phyloP scores from a whole-genome alignment of 2,113 vertebrate species.

The Xiphophorus maculatus region DNA sequence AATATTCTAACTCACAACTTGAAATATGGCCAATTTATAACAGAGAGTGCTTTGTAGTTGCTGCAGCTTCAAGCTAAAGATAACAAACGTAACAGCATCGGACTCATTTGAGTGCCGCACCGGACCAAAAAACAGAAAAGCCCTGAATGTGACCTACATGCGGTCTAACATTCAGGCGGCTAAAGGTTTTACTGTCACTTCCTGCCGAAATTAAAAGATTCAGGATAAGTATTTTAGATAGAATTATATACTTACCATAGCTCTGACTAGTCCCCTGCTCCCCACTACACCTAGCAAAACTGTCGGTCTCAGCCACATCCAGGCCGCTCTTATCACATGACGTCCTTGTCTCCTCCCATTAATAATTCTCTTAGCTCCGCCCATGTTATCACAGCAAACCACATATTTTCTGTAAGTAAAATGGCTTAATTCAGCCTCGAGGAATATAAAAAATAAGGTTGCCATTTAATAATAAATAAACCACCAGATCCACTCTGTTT shows the following conservation, averaged over 20 bases:
- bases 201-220: rapidly evolving
- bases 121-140: slow-evolving; percentile 37
- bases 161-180: neutral
- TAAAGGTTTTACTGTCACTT: neutral
- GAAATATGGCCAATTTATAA: rapidly evolving
- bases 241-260: slow-evolving; percentile 69
- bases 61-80: neutral
- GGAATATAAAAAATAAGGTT: too few relatives aligned
- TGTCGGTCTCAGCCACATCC: slow-evolving; percentile 48
- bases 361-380: neutral
- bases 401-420: too few relatives aligned
- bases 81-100: slow-evolving; percentile 4
- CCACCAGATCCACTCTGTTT: too few relatives aligned
- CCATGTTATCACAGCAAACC: slow-evolving; percentile 1
- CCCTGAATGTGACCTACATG: neutral
- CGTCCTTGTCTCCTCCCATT: slow-evolving; percentile 9
- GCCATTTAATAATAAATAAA: too few relatives aligned
- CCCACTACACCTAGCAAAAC: slow-evolving; percentile 49
- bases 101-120: slow-evolving; percentile 42
- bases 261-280: slow-evolving; percentile 35
- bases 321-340: neutral
- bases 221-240: rapidly evolving
- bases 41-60: neutral
- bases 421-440: too few relatives aligned
- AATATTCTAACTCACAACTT: neutral